These are phyloP conservation scores for Leiothrix lutea DNA, from an alignment of 2,113 vertebrate species.

Conservation along the genomic window DNA sequence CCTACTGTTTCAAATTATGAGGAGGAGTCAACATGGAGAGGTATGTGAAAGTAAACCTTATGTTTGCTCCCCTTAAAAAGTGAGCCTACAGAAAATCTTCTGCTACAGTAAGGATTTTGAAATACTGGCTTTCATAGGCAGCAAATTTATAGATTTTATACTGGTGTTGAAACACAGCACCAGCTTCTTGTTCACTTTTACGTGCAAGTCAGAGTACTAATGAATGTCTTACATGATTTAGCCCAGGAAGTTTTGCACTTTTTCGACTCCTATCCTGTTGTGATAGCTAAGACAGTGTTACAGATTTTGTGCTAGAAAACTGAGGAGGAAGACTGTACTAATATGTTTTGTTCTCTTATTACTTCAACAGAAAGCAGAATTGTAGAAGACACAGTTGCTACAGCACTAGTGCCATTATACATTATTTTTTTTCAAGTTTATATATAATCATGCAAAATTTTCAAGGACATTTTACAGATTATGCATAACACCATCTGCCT, in stretches of 20 bases:
- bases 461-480: background rate
- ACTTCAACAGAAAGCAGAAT: background rate
- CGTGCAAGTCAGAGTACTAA: background rate
- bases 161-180: background rate
- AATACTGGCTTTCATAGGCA: background rate
- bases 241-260: background rate
- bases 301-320: background rate
- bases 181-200: background rate
- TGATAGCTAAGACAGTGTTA: background rate
- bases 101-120: background rate
- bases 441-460: background rate
- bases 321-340: background rate
- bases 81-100: background rate
- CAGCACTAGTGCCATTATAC: background rate
- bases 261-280: background rate
- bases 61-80: constrained; percentile 2
- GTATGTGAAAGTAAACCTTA: constrained; percentile 40
- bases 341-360: background rate
- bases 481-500: background rate
- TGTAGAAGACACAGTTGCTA: background rate
- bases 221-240: background rate
- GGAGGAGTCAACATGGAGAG: constrained; percentile 43
- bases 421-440: background rate
- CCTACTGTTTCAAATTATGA: constrained; percentile 62
- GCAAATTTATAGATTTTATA: background rate